A percentile compares a stretch with the other conserved stretches of the same genome.
Conservation (phyloP, 2,797 vertebrate species). For the Aselliscus stoliczkanus region DNA sequence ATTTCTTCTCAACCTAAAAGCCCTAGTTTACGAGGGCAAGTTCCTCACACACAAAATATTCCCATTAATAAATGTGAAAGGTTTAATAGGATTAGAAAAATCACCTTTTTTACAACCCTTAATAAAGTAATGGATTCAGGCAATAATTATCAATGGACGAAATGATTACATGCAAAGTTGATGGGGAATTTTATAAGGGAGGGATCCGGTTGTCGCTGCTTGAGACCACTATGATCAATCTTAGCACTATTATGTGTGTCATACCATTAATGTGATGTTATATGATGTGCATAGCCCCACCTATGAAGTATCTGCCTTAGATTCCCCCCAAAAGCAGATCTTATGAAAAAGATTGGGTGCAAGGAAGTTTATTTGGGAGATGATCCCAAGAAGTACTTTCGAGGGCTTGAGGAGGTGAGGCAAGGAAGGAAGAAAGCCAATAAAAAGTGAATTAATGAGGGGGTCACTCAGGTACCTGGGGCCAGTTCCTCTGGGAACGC, state of each 20-base stretch:
- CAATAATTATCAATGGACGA: neutral
- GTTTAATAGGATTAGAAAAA: slow-evolving; percentile 43
- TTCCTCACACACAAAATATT: neutral
- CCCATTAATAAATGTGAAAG: slow-evolving; percentile 14
- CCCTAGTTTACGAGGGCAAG: neutral
- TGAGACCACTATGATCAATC: neutral
- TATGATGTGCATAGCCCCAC: neutral
- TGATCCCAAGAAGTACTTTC: neutral
- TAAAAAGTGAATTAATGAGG: neutral
- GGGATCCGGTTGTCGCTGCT: neutral
- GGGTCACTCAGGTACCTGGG: neutral
- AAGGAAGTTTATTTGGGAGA: neutral
- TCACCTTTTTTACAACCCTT: neutral
- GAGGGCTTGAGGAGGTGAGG: neutral
- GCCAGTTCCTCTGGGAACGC: neutral
- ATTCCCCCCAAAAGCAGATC: neutral
- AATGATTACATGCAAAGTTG: neutral
- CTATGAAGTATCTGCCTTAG: neutral
- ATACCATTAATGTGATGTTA: neutral
- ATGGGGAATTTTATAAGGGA: neutral
- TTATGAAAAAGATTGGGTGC: neutral
- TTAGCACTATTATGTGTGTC: accelerated
- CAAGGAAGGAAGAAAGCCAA: neutral
- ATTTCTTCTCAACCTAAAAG: slow-evolving; percentile 21
- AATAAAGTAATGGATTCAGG: slow-evolving; percentile 41